These are phyloP conservation scores for Varroa destructor DNA, from an alignment of 1,140 invertebrate species.

Conservation along the genomic window DNA sequence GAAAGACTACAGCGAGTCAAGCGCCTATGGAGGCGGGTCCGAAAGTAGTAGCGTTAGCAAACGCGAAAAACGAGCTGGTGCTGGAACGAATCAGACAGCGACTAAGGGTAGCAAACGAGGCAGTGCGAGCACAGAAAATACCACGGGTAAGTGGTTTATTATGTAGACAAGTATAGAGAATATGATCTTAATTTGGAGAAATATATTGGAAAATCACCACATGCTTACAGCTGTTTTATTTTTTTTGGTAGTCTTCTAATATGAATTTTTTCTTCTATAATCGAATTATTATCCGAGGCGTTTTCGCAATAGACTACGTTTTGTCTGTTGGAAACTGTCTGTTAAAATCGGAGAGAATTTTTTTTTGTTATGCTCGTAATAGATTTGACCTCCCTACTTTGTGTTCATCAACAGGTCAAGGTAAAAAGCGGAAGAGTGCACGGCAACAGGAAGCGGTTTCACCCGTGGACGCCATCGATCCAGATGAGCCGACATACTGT, in stretches of 20 bases:
- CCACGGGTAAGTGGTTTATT: neutral
- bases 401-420: slow-evolving; percentile 20
- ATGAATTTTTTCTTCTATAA: too few species aligned
- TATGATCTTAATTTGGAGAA: too few species aligned
- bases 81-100: neutral
- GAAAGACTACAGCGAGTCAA: slow-evolving; percentile 35
- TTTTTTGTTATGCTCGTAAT: too few species aligned
- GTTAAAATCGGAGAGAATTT: neutral
- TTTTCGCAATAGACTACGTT: neutral
- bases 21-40: neutral
- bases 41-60: neutral
- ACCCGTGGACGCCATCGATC: slow-evolving; percentile 67
- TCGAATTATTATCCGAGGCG: too few species aligned
- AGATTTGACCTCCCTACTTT: neutral
- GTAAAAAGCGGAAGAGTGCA: slow-evolving; percentile 23
- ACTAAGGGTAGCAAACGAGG: slow-evolving; percentile 29
- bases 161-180: slow-evolving; percentile 29
- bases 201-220: too few species aligned
- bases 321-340: neutral
- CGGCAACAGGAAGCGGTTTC: slow-evolving; percentile 45
- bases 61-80: slow-evolving; percentile 20
- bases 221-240: too few species aligned
- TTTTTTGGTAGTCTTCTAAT: too few species aligned
- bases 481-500: slow-evolving; percentile 93
- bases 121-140: slow-evolving; percentile 20